Base-by-base conservation (phyloP, 1,140 invertebrate genomes). In the Acromyrmex charruanus region DNA sequence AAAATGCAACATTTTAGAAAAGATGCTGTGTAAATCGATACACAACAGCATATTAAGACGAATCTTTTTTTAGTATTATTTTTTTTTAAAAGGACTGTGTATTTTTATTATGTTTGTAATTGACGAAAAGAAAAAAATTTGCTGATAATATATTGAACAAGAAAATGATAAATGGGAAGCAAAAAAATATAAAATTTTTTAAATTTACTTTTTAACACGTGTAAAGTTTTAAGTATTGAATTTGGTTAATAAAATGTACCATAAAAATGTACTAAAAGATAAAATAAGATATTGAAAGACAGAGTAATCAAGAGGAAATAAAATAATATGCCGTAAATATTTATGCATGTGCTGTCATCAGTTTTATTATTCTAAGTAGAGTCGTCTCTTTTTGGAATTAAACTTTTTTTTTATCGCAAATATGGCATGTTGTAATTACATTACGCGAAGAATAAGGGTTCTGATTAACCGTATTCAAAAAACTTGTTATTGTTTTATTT, bases 311-410 rank as follows among this genome's bases (percentile, higher is more conserved):
- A 2, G n/a, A 51, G 49, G 25, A 49, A 72, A 49, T 72, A 4
- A 53, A 31, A 31, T 74, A 49, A 74, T 31, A 74, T 53, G 49
- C 10, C 25, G 25, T 53, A 74, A 74, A 51, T 44, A 35, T 74
- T 74, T 74, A 74, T 35, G 3, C 18, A 58, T 14, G 18, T 5
- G 12, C 9, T 10, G 2, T 35, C n/a, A 12, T 55, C 7, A 35
- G 21, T 75, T 58, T 21, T 58, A 59, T 75, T 75, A 75, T 59
- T 68, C 1, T 35, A 68, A 68, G 35, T 68, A 68, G n/a, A 75
- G 12, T 35, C 2, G 28, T 1, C 49, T 74, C 4, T 75, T 58
- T 6, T 21, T 58, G 12, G 3, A 58, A 58, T 21, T 75, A 18
- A 18, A 72, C 9, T 12, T 12, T 14, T 74, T 72, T 21, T 68